phyloP scores from a whole-genome alignment of 2,113 vertebrate species.

The Mormoops blainvillei region DNA sequence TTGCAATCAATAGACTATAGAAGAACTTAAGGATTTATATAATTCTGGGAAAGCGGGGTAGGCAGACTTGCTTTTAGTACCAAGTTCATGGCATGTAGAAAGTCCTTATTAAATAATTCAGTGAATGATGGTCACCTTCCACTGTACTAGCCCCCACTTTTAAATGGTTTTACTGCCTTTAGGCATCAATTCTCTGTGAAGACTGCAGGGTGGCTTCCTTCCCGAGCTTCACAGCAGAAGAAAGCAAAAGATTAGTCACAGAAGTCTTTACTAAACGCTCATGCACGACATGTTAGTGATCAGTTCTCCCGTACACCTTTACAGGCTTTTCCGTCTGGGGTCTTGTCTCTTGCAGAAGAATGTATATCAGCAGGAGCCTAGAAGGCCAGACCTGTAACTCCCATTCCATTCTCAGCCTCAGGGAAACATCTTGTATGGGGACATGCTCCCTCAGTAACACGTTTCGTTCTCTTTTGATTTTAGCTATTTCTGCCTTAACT shows the following conservation, averaged over 20 bases:
- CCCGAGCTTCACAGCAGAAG: background rate
- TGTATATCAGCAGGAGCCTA: background rate
- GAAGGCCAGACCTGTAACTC: background rate
- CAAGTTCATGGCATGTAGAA: background rate
- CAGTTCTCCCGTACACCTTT: background rate
- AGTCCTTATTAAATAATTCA: background rate
- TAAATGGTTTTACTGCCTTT: background rate
- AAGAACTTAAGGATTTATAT: background rate
- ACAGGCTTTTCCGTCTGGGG: background rate
- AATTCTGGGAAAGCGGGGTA: background rate
- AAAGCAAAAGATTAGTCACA: background rate
- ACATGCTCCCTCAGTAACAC: background rate
- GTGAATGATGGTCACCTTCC: background rate
- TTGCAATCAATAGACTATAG: background rate
- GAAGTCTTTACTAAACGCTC: background rate
- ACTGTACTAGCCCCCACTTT: background rate
- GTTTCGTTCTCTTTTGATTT: background rate
- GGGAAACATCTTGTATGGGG: background rate
- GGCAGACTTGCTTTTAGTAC: background rate
- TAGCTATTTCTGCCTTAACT: background rate
- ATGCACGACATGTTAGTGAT: background rate
- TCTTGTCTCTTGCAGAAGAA: background rate
- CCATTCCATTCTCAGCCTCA: background rate
- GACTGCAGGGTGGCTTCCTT: background rate
- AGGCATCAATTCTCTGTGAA: background rate